Evolutionary conservation across 2,113 vertebrate genomes (phyloP).

Genomic region (Fukomys damarensis): DNA sequence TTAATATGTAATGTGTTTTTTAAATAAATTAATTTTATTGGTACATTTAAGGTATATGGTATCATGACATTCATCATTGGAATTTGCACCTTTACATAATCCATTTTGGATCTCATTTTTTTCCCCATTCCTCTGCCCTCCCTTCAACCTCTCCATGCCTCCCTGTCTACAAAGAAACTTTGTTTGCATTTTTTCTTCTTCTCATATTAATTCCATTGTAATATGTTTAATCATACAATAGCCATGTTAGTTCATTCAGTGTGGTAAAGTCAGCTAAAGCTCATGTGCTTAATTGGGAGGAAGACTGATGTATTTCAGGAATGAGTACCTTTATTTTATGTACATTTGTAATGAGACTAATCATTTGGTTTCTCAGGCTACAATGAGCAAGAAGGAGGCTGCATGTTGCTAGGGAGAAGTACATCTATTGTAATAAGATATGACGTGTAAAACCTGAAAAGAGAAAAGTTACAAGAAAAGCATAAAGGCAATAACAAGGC

Average conservation of each 20-base stretch:
- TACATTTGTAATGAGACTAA: background rate
- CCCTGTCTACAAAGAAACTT: too few relatives aligned
- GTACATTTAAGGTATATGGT: too few relatives aligned
- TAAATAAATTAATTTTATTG: too few relatives aligned
- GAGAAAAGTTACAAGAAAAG: background rate
- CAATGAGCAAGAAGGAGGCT: background rate
- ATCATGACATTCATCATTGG: too few relatives aligned
- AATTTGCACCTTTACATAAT: too few relatives aligned
- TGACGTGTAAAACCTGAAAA: background rate
- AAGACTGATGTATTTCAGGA: background rate
- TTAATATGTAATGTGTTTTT: too few relatives aligned
- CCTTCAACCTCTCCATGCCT: too few relatives aligned
- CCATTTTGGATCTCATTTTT: too few relatives aligned
- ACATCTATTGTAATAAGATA: background rate
- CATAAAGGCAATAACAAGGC: background rate
- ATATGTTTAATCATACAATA: slow-evolving; percentile 14
- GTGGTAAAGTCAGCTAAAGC: background rate
- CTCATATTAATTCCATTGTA: too few relatives aligned
- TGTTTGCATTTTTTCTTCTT: too few relatives aligned
- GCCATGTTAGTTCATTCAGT: background rate
- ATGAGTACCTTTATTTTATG: background rate
- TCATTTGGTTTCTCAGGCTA: background rate
- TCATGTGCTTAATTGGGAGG: background rate
- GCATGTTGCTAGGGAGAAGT: background rate
- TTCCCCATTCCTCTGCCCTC: too few relatives aligned